Evolutionary conservation across 2,113 vertebrate species (phyloP), one percentile per base, ranked within the genome.

Genomic region (Urocynchramus pylzowi): DNA sequence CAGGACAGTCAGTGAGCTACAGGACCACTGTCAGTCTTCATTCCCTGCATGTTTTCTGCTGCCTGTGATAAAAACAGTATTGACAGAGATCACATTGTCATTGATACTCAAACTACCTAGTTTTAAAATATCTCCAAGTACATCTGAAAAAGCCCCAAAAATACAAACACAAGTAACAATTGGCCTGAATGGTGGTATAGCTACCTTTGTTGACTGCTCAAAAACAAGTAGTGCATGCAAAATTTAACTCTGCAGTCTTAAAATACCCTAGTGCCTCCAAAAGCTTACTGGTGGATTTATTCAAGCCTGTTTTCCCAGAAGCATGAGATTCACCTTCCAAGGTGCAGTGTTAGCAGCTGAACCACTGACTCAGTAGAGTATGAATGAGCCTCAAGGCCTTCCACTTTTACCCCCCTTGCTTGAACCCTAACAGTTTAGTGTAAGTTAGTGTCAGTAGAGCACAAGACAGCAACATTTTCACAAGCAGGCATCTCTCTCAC

Each of bases 141-240:
- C 6, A 30, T 28, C 24, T 27, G 10, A 33, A 83, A 50, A 57
- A 54, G 6, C 8, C 2, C 6, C 16, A 17, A 8, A 42, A 53
- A 10, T 6, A 20, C 18, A 26, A 84, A 54, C 44, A 18, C 4
- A 47, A 14, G 11, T 11, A 70, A 57, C 5, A 45, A 8, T 5
- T 1, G 3, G 42, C 8, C 7, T 42, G 15, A 14, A 11, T 21
- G 27, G 31, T 24, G 15, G 14, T 10, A 5, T 9, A n/a, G 17
- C 13, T 64, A 22, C 8, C 17, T 26, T 27, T 0, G 0, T 1
- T 18, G 10, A 73, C 45, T 24, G 10, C n/a, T 90, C 45, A 87
- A 79, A 87, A 68, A 15, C 16, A 60, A 65, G 20, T 2, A 64
- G 1, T 2, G 10, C 19, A 49, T 5, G 7, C 6, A 73, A 54